Evolutionary conservation across 2,888 invertebrate genomes (phyloP), one percentile per base, ranked within the genome.

Genomic region (Agriopis leucophaearia): DNA sequence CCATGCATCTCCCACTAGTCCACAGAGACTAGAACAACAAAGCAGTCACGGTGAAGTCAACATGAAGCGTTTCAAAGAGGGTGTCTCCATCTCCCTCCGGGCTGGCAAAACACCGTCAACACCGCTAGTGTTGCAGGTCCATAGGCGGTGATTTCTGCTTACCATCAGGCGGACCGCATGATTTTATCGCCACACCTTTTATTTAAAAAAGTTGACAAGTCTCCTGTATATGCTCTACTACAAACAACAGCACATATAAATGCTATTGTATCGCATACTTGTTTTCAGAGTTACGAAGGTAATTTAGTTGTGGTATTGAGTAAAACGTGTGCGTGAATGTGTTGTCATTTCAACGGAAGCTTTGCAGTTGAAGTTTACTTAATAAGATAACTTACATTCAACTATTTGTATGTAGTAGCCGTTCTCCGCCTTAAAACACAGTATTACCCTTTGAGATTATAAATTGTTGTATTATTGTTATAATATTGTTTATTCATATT

Each of bases 401-500:
- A 7, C 15, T 56, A 42, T 44, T 15, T 64, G 36, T 36, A 8
- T 64, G 55, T 48, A 65, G 55, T 12, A 40, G 55, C 55, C 44
- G 50, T 44, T 42, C 35, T 13, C 56, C 38, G 66, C 56, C 61
- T 67, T 55, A 52, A 27, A 16, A 15, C 50, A 36, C 67, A 68
- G 59, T 67, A 63, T 68, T 68, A 15, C 38, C 9, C 15, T 15
- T 38, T 38, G 51, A 4, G n/a, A 38, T 1, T 36, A 36, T 38
- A 27, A 27, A 57, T 57, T 56, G 10, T 54, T 62, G 42, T 66
- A 38, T 7, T 13, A 61, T 57, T 45, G 48, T 55, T 57, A 38
- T 55, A 54, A 40, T 36, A 51, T 62, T 65, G 72, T 74, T 74
- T 72, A 36, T 68, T 60, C 56, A 62, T 57, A 45, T 57, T 38